Percentiles rank a stretch among this genome's conserved stretches.
Conservation (phyloP, 2,797 vertebrate genomes). For the Sebastes umbrosus region DNA sequence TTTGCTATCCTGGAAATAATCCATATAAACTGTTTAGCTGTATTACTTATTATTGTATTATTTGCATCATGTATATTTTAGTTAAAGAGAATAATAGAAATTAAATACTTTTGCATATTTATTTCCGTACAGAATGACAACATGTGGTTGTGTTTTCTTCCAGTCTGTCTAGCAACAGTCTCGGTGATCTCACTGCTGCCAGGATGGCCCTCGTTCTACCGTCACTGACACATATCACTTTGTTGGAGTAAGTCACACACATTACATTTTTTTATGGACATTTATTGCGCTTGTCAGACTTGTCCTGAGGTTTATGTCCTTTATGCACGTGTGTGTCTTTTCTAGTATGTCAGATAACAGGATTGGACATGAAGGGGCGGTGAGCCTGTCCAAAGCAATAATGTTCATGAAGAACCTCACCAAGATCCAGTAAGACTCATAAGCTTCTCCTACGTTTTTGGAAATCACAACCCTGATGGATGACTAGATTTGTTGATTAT, state of each 20-base stretch:
- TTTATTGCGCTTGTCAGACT: background rate
- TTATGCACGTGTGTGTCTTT: background rate
- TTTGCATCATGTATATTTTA: background rate
- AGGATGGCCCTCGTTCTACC: slow-evolving; percentile 80
- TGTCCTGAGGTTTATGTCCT: background rate
- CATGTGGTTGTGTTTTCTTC: background rate
- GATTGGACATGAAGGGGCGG: slow-evolving; percentile 71
- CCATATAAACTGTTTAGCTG: background rate
- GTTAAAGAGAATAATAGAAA: background rate
- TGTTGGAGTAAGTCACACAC: slow-evolving; percentile 84
- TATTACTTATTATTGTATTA: background rate
- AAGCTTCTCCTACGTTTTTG: background rate
- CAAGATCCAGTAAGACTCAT: slow-evolving; percentile 84
- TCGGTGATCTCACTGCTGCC: slow-evolving; percentile 77
- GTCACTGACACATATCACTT: slow-evolving; percentile 67
- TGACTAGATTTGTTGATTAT: background rate
- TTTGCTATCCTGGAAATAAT: background rate
- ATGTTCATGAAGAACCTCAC: slow-evolving; percentile 74
- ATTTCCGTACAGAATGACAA: background rate
- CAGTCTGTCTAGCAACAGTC: slow-evolving; percentile 85
- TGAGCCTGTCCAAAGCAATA: slow-evolving; percentile 70
- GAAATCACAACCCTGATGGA: background rate
- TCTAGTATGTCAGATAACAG: slow-evolving; percentile 86
- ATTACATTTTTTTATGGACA: background rate
- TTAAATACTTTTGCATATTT: background rate